Evolutionary conservation across 2,113 vertebrate genomes (phyloP), one percentile per base, ranked within the genome.

Genomic region (Antechinus flavipes): DNA sequence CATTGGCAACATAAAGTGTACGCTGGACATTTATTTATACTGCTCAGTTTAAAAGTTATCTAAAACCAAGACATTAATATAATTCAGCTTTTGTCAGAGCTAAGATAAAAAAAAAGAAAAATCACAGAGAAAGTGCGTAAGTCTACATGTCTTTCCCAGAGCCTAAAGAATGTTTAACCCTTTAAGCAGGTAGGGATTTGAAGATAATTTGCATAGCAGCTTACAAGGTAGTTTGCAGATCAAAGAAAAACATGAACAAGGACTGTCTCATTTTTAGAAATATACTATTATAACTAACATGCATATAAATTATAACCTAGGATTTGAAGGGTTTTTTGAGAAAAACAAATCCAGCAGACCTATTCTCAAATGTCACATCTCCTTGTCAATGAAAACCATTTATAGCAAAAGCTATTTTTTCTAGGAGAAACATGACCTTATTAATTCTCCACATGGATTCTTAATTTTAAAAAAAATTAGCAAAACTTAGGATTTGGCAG

Each of bases 161-260:
- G 58, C 94, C 95, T 95, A 61, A 93, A 95, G 95, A 95, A 91
- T 90, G 94, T 93, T 95, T 92, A 95, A 94, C 30, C 95, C 90
- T 96, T 95, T 96, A 91, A 95, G 91, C 58, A 97, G 96, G 89
- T 90, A 97, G 96, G 96, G 68, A 9, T 95, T 95, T 93, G 91
- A 96, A 94, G 35, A 97, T 26, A 96, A 94, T 93, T 96, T 98
- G 96, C 97, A 98, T 97, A 97, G 98, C 97, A 98, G 97, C 97
- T 97, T 94, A 97, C 22, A 95, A 94, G 89, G 56, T 76, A 94
- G 95, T 96, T 93, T 96, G 91, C 94, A 97, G 68, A 42, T 97
- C 93, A 91, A 95, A 89, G 92, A 76, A 96, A 96, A 94, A 93
- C 91, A 94, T 52, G 89, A 91, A 95, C 16, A 94, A 61, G 56